These are phyloP conservation scores for Cirrhinus molitorella DNA, from an alignment of 2,797 vertebrate species.

Conservation along the genomic window DNA sequence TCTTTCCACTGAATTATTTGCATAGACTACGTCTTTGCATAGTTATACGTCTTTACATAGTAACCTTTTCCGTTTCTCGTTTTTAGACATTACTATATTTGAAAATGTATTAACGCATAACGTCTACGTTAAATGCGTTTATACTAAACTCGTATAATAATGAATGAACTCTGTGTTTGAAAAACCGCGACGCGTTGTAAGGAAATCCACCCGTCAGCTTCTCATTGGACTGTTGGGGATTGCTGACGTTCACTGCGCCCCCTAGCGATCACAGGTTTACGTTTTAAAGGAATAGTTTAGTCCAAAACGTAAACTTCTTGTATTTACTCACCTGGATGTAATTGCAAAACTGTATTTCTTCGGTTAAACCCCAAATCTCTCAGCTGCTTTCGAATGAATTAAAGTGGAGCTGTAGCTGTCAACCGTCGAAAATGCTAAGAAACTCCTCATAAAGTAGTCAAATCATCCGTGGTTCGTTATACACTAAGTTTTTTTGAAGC, in stretches of 20 bases:
- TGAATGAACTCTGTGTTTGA: background rate
- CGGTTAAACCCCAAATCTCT: background rate
- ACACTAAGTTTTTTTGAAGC: background rate
- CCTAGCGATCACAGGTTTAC: background rate
- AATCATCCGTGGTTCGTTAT: background rate
- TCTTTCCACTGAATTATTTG: background rate
- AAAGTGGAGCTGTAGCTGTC: background rate
- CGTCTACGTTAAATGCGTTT: too few relatives aligned
- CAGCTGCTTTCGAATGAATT: background rate
- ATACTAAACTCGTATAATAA: background rate
- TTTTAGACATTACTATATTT: background rate
- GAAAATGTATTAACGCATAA: background rate
- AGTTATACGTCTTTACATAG: too few relatives aligned
- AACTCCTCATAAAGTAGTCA: background rate
- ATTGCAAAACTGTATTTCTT: background rate
- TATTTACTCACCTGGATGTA: background rate
- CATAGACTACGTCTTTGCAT: background rate
- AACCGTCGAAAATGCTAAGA: background rate
- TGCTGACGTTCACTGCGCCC: background rate
- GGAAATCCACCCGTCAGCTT: conserved; percentile 27
- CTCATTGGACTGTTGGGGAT: conserved; percentile 35
- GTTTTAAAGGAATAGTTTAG: background rate
- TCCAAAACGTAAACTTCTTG: background rate
- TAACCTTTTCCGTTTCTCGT: background rate
- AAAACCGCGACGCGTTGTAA: background rate